Conservation (phyloP, 2,888 invertebrate genomes). For the Nomada ferruginata region DNA sequence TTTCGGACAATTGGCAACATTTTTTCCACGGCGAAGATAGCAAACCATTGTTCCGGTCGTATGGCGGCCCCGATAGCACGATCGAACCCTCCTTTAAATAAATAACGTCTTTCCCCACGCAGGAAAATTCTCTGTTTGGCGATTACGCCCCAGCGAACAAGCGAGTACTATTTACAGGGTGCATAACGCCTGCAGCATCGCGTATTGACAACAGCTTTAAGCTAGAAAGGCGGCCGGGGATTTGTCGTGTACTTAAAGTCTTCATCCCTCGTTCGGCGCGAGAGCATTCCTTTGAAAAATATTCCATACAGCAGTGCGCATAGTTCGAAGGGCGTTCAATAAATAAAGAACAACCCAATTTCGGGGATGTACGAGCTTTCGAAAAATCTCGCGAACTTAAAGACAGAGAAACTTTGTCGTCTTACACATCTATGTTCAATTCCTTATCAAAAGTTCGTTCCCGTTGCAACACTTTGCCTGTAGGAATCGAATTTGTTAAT, state of each 20-base stretch:
- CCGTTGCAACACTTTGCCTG: too few relatives aligned
- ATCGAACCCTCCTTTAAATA: constrained; percentile 22
- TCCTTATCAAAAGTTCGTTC: too few relatives aligned
- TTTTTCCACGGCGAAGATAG: not conserved
- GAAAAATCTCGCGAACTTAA: too few relatives aligned
- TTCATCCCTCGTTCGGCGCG: not conserved
- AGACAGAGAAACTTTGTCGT: too few relatives aligned
- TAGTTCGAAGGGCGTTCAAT: too few relatives aligned
- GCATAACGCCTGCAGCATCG: constrained; percentile 1
- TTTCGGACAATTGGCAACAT: not conserved
- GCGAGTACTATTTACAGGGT: not conserved
- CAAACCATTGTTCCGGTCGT: not conserved
- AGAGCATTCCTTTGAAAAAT: not conserved
- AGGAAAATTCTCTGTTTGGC: constrained; percentile 1
- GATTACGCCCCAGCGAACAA: constrained; percentile 2
- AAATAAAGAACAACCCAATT: too few relatives aligned
- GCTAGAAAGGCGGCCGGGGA: not conserved
- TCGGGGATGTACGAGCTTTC: too few relatives aligned
- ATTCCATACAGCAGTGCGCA: not conserved
- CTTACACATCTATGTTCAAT: too few relatives aligned
- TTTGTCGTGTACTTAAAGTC: not conserved
- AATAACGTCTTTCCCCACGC: not conserved
- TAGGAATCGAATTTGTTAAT: too few relatives aligned
- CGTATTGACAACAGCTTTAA: not conserved
- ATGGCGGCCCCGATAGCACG: not conserved